Conservation (phyloP, 2,797 vertebrate species). For the Malacoctenus gilli region DNA sequence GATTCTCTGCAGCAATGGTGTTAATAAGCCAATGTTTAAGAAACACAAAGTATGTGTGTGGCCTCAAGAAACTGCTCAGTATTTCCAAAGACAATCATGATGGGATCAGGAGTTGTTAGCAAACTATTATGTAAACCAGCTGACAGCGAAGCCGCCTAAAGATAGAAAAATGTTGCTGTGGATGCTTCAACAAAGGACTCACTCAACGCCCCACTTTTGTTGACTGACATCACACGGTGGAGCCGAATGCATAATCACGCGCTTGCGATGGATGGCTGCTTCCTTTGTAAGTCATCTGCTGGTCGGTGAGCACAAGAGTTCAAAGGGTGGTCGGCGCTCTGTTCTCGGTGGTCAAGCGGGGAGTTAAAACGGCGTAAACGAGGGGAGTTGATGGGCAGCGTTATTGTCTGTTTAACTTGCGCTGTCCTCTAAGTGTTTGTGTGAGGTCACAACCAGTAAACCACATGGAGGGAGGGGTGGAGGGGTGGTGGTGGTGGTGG, state of each 20-base stretch:
- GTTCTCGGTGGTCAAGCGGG: conserved; percentile 47
- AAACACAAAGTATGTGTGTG: too few relatives aligned
- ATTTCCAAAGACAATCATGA: conserved; percentile 7
- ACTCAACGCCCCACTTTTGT: conserved; percentile 37
- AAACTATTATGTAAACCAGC: conserved; percentile 43
- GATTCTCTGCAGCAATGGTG: too few relatives aligned
- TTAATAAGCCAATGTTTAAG: background rate
- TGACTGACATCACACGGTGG: conserved; percentile 41
- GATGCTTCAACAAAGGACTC: conserved; percentile 45
- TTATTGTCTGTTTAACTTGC: conserved; percentile 65
- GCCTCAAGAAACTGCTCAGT: too few relatives aligned
- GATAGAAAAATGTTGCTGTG: conserved; percentile 45
- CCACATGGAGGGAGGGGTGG: conserved; percentile 32
- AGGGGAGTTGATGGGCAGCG: conserved; percentile 32
- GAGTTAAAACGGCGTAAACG: conserved; percentile 62
- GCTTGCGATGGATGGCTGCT: conserved; percentile 36
- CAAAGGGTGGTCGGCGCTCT: conserved; percentile 37
- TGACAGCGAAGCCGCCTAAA: conserved; percentile 47
- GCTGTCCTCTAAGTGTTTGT: conserved; percentile 43
- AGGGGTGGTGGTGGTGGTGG: too few relatives aligned
- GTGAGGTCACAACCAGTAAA: conserved; percentile 32
- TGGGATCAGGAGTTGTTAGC: conserved; percentile 24
- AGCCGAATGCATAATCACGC: conserved; percentile 41
- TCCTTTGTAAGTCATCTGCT: conserved; percentile 45
- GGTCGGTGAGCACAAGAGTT: conserved; percentile 33